These are phyloP conservation scores for Tachysurus fulvidraco DNA, from an alignment of 2,113 vertebrate genomes.

Conservation along the genomic window DNA sequence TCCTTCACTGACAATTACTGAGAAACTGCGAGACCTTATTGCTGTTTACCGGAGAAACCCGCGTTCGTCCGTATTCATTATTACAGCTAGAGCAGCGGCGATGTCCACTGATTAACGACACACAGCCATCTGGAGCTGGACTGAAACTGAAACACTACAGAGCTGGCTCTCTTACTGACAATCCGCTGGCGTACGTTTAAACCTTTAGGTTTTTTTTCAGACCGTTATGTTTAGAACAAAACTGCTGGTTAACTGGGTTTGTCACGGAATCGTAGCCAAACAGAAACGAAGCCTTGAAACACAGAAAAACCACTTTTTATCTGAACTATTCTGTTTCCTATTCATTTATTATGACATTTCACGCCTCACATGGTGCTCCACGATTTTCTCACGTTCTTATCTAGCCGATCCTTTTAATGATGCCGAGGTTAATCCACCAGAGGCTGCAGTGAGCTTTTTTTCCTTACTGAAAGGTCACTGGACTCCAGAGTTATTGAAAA, in stretches of 20 bases:
- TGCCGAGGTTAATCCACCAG: conserved; percentile 43
- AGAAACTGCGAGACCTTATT: conserved; percentile 23
- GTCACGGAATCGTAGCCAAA: not conserved
- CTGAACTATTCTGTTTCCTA: not conserved
- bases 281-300: not conserved
- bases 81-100: conserved; percentile 8
- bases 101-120: conserved; percentile 31
- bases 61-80: conserved; percentile 48
- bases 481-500: conserved; percentile 42
- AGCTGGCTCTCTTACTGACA: not conserved
- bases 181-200: not conserved
- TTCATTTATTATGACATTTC: conserved; percentile 44
- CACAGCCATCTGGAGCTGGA: conserved; percentile 45
- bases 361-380: conserved; percentile 18
- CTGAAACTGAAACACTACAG: not conserved
- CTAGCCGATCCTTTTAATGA: conserved; percentile 47
- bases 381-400: conserved; percentile 33
- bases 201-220: not conserved
- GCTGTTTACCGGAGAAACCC: conserved; percentile 27
- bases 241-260: not conserved
- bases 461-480: conserved; percentile 49
- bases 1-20: conserved; percentile 39
- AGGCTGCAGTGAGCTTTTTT: conserved; percentile 37
- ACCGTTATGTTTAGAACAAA: not conserved
- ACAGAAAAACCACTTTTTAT: not conserved